Base-by-base conservation (phyloP, 2,888 invertebrate genomes). In the Machimus atricapillus region DNA sequence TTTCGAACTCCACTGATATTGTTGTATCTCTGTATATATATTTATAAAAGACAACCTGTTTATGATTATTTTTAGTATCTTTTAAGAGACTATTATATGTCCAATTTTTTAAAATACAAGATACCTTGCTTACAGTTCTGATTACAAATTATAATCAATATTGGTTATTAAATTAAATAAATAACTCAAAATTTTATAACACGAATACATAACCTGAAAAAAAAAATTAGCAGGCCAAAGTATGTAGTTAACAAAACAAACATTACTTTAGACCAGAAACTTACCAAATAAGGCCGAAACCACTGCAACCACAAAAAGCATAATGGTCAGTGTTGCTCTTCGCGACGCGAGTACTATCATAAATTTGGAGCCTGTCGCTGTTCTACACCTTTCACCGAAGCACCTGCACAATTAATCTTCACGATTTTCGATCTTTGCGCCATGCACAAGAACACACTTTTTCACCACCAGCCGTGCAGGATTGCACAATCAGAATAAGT, bases 401-500 rank as follows among this genome's bases (percentile, higher is more conserved):
- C 81, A 81, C 81, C 40, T 78, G 37, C 78, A 78, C 78, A 37
- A 78, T 66, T 23, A 19, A 66, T 66, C 66, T 66, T 19, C 66
- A 4, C 66, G 8, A 5, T 23, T 4, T 34, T 34, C 34, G 27
- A 78, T 78, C 78, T 43, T 19, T 23, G 43, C 78, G 46, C 23
- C 27, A 78, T 78, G 40, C 78, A 78, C 78, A 78, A 78, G 43
- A 78, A 78, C 40, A 77, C 9, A 43, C 23, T 78, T n/a, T n/a
- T n/a, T 78, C 37, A 27, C 66, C 78, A 78, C 78, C 14, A 43
- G 12, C 19, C 43, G 23, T 43, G 43, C 78, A 37, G 40, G 8
- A 27, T 78, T 37, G 43, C 43, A 37, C 43, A 43, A 78, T 43
- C 23, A 78, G 23, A 78, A 78, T 43, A 78, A 31, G 81, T 56